phyloP scores from a whole-genome alignment of 2,113 vertebrate species.

The Cryptotis parvus region DNA sequence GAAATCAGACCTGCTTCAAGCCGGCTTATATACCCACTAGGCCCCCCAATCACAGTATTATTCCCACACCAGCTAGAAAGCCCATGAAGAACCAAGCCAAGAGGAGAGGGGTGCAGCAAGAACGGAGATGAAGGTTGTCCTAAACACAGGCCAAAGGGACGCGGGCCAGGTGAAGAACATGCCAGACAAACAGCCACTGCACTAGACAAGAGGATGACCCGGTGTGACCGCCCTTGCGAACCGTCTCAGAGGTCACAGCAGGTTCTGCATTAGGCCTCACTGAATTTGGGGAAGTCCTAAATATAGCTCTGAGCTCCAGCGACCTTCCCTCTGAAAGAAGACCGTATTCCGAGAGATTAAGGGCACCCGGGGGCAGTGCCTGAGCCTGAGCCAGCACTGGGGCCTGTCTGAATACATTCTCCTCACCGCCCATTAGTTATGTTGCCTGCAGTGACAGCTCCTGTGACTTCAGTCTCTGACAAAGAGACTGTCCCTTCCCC shows the following conservation, averaged over 20 bases:
- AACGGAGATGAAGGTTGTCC: background rate
- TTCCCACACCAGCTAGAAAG: background rate
- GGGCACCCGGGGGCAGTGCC: background rate
- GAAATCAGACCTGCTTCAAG: background rate
- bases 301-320: background rate
- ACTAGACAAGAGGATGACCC: background rate
- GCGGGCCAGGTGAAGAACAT: background rate
- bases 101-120: background rate
- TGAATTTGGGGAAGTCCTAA: background rate
- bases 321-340: constrained; percentile 1
- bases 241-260: background rate
- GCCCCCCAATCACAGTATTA: background rate
- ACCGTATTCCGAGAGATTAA: background rate
- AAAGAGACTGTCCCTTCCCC: background rate
- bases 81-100: background rate
- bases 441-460: background rate
- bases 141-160: background rate
- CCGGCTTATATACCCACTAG: rapidly evolving
- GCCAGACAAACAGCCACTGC: background rate
- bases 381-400: background rate
- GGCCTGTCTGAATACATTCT: background rate
- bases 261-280: background rate
- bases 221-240: background rate
- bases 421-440: background rate
- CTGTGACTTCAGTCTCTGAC: background rate